Conservation (phyloP, 2,113 vertebrate species). For the Acrocephalus kingi region DNA sequence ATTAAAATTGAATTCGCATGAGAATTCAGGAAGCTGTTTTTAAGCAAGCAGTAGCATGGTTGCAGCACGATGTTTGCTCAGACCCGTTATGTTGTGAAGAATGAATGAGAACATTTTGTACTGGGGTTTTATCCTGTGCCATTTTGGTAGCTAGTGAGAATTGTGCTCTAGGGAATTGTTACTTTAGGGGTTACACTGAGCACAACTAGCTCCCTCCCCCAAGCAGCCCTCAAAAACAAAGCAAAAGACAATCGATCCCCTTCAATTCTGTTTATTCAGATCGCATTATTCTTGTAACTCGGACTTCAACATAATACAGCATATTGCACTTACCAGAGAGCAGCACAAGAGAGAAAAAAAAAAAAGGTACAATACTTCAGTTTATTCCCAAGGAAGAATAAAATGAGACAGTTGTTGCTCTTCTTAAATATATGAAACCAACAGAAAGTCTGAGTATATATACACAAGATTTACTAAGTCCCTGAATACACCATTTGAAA, state of each 20-base stretch:
- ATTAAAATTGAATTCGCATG: background rate
- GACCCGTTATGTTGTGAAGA: background rate
- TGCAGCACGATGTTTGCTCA: fast-evolving
- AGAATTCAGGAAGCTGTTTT: background rate
- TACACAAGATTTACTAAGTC: slow-evolving; percentile 72
- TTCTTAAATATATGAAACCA: slow-evolving; percentile 52
- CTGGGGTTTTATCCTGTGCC: background rate
- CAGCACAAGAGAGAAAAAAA: slow-evolving; percentile 70
- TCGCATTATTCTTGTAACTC: slow-evolving; percentile 6
- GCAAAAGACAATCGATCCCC: slow-evolving; percentile 15
- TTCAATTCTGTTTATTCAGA: slow-evolving; percentile 63
- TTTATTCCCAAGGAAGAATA: slow-evolving; percentile 38
- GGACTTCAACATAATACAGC: slow-evolving; percentile 57
- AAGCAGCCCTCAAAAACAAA: background rate
- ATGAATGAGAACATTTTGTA: background rate
- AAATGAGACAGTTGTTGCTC: slow-evolving; percentile 5
- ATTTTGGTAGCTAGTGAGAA: background rate
- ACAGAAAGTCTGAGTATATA: slow-evolving; percentile 41
- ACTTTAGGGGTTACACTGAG: background rate
- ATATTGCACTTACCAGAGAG: slow-evolving; percentile 81
- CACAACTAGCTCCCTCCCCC: background rate
- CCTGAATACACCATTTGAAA: slow-evolving; percentile 74
- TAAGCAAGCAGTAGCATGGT: background rate
- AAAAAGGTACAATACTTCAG: slow-evolving; percentile 48
- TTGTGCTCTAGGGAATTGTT: background rate